Percentiles rank a stretch among this genome's conserved stretches.
Evolutionary conservation across 2,888 invertebrate genomes (phyloP).

Genomic region (Omphaloscelis lunosa): DNA sequence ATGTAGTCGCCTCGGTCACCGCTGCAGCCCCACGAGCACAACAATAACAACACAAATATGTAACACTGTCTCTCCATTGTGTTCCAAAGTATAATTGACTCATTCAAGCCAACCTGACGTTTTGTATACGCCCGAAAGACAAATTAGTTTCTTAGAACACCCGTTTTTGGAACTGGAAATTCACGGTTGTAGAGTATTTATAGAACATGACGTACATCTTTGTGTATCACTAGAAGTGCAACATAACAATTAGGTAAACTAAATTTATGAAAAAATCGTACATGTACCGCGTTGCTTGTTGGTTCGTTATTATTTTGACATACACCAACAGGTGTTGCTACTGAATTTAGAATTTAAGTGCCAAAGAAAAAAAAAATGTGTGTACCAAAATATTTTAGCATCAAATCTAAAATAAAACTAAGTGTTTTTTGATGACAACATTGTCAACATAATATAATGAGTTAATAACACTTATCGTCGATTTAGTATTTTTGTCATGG

Average conservation of each 20-base stretch:
- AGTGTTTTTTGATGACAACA: background rate
- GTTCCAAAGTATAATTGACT: conserved; percentile 74
- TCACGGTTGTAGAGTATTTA: conserved; percentile 45
- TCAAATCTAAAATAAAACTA: background rate
- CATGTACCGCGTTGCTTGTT: conserved; percentile 50
- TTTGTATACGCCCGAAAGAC: conserved; percentile 61
- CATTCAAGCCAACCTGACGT: conserved; percentile 71
- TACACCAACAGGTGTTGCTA: conserved; percentile 37
- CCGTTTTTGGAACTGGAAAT: conserved; percentile 38
- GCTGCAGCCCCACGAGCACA: conserved; percentile 65
- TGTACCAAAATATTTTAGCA: background rate
- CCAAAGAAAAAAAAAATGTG: too few relatives aligned
- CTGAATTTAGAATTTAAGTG: too few relatives aligned
- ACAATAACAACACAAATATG: conserved; percentile 67
- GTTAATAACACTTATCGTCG: background rate
- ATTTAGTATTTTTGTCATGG: too few relatives aligned
- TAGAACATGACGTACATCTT: conserved; percentile 52
- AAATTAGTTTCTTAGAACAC: conserved; percentile 49
- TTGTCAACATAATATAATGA: background rate
- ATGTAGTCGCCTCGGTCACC: conserved; percentile 86
- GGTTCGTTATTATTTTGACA: conserved; percentile 66
- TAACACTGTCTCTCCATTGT: conserved; percentile 80
- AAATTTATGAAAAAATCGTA: conserved; percentile 37
- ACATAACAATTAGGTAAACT: conserved; percentile 18
- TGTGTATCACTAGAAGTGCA: conserved; percentile 23